A percentile compares a stretch with the other conserved stretches of the same genome.
Evolutionary conservation across 2,797 vertebrate species (phyloP).

Genomic region (Octomys mimax): DNA sequence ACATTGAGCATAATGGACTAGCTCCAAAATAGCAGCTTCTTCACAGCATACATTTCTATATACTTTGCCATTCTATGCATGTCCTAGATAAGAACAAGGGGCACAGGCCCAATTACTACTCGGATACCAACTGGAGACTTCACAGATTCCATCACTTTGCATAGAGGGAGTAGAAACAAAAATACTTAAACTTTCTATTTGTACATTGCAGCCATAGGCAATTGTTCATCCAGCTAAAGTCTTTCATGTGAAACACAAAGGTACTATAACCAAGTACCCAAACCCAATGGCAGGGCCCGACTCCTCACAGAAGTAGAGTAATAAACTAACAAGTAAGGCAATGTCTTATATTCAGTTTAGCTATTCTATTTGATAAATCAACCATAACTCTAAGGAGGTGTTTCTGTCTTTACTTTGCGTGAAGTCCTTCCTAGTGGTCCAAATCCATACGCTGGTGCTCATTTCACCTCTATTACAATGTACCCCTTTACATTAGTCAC

Average conservation of each 20-base stretch:
- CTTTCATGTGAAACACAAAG: slow-evolving; percentile 49
- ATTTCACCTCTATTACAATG: background rate
- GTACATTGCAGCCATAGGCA: slow-evolving; percentile 20
- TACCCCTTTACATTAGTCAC: background rate
- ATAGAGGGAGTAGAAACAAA: slow-evolving; percentile 47
- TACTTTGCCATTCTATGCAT: slow-evolving; percentile 6
- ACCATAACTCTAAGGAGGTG: background rate
- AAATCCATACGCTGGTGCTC: background rate
- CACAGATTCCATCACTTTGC: slow-evolving; percentile 39
- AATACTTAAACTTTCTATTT: slow-evolving; percentile 66
- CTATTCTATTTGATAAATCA: background rate
- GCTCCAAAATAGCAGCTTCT: background rate
- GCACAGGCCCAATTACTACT: slow-evolving; percentile 51
- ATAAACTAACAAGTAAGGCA: background rate
- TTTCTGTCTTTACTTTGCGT: background rate
- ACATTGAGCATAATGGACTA: background rate
- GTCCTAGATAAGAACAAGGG: slow-evolving; percentile 45
- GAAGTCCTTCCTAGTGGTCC: background rate
- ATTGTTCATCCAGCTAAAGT: slow-evolving; percentile 68
- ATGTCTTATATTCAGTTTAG: background rate
- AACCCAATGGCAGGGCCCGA: background rate
- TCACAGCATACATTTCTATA: background rate
- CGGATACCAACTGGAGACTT: slow-evolving; percentile 60
- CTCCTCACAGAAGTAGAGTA: background rate
- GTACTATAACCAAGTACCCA: slow-evolving; percentile 28